Evolutionary conservation across 2,888 invertebrate species (phyloP), one percentile per base, ranked within the genome.

Genomic region (Oligia fasciuncula): DNA sequence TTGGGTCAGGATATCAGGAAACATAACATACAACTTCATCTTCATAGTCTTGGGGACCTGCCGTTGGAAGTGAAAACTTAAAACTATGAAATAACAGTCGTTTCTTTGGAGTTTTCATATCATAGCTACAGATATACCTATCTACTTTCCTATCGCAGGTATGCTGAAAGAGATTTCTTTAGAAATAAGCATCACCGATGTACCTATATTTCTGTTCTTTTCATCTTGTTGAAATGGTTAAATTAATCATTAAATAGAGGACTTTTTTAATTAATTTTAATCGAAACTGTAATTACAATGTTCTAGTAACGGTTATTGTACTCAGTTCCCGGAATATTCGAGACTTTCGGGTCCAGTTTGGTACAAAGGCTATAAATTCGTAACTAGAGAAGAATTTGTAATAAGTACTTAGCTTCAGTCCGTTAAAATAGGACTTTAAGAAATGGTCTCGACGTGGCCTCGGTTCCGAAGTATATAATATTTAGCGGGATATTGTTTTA

Each of bases 331-430:
- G 46, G 46, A 75, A 84, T 72, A 60, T 57, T 68, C 35, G 17
- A 51, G 54, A 71, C 43, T 35, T 66, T 60, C 29, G 40, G 73
- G 68, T 49, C 19, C 63, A 43, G 60, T 81, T 67, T 13, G 23
- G 43, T 49, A 65, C 60, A 54, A 62, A 80, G 60, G 72, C 75
- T 62, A 73, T 84, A 84, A 79, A 79, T 79, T 84, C n/a, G 68
- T 54, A 73, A 83, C 68, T n/a, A 62, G 54, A 29, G 72, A 79
- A 79, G 83, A 80, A 84, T 83, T 84, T 72, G n/a, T 69, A 80
- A 76, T 75, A 29, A 29, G 29, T 29, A n/a, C n/a, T n/a, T n/a
- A 49, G 69, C 60, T 9, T 62, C 60, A 46, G 73, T 77, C 69
- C 54, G 23, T 60, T 79, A n/a, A n/a, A n/a, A 62, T 9, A 49